Conservation (phyloP, 1,140 invertebrate genomes). For the Dufourea novaeangliae region DNA sequence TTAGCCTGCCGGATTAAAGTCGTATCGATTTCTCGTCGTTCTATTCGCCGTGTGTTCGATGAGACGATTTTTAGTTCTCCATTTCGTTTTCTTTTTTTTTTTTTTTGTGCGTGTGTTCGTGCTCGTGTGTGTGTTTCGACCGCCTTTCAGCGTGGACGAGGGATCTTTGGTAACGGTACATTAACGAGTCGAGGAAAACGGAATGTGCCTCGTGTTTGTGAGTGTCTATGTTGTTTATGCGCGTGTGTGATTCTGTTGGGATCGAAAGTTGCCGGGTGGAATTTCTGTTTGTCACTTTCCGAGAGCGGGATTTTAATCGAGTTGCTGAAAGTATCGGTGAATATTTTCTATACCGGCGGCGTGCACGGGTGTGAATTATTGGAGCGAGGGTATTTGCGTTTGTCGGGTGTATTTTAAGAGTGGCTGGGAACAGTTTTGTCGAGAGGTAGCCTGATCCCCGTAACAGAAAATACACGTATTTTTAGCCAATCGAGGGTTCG, state of each 20-base stretch:
- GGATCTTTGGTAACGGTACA: slow-evolving; percentile 20
- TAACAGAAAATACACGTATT: neutral
- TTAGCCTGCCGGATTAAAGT: slow-evolving; percentile 65
- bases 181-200: neutral
- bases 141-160: neutral
- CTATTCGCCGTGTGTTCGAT: slow-evolving; percentile 38
- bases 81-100: neutral
- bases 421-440: neutral
- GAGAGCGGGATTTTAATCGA: neutral
- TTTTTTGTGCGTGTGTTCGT: neutral
- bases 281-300: slow-evolving; percentile 5
- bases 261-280: neutral
- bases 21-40: slow-evolving; percentile 65
- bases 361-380: neutral
- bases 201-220: neutral
- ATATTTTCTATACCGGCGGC: neutral
- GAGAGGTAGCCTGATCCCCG: neutral
- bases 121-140: neutral
- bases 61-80: slow-evolving; percentile 20
- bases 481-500: too few species aligned
- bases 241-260: too few species aligned
- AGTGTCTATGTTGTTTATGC: too few species aligned
- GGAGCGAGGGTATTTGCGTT: neutral
- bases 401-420: neutral
- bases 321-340: neutral